phyloP scores from a whole-genome alignment of 2,888 invertebrate species.

The Calephelis perditalis region DNA sequence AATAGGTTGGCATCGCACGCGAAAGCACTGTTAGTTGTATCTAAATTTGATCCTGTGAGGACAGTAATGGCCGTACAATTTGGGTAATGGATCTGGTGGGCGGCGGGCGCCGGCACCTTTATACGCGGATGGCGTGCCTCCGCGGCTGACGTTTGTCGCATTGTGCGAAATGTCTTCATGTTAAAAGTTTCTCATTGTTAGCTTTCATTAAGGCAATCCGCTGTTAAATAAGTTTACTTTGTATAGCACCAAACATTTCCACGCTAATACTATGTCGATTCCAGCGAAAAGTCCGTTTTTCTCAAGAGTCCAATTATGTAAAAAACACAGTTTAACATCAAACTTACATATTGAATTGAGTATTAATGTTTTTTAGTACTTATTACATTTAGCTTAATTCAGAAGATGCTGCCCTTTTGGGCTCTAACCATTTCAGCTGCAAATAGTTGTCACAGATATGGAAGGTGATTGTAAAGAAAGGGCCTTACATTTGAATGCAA shows the following conservation, averaged over 20 bases:
- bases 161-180: slow-evolving; percentile 50
- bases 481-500: too few species aligned
- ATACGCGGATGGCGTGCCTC: slow-evolving; percentile 63
- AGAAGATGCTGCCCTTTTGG: too few species aligned
- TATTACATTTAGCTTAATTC: too few species aligned
- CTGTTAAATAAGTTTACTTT: slow-evolving; percentile 9
- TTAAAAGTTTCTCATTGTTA: slow-evolving; percentile 34
- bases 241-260: background rate
- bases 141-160: slow-evolving; percentile 51
- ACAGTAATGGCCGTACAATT: slow-evolving; percentile 61
- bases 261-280: too few species aligned
- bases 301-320: too few species aligned
- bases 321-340: too few species aligned
- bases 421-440: too few species aligned
- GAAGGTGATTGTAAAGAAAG: too few species aligned
- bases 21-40: slow-evolving; percentile 59
- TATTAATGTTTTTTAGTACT: too few species aligned
- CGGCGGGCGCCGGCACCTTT: slow-evolving; percentile 44
- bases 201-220: background rate
- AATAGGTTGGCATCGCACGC: slow-evolving; percentile 49
- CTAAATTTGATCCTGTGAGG: slow-evolving; percentile 31
- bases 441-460: too few species aligned
- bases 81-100: slow-evolving; percentile 71
- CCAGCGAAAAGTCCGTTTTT: too few species aligned
- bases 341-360: too few species aligned